These are phyloP conservation scores for Hippocampus zosterae DNA, from an alignment of 2,113 vertebrate species.

Conservation along the genomic window DNA sequence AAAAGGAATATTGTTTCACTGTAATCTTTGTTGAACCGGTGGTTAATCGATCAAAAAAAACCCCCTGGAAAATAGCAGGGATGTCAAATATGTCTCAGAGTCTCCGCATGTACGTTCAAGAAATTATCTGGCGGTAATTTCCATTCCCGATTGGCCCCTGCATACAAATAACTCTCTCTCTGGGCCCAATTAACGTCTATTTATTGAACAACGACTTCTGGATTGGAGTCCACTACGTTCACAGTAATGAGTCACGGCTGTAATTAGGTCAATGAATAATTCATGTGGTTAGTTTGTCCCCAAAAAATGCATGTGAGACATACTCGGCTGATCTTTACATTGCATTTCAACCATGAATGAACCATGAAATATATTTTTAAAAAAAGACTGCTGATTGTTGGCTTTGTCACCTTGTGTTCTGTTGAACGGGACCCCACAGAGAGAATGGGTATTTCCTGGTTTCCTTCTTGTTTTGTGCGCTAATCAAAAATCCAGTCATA, in stretches of 20 bases:
- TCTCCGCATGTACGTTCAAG: background rate
- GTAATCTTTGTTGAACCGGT: no score
- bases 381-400: slow-evolving; percentile 10
- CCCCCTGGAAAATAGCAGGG: no score
- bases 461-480: background rate
- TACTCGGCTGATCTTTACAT: background rate
- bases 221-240: slow-evolving; percentile 40
- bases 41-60: no score
- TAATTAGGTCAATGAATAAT: slow-evolving; percentile 63
- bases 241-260: slow-evolving; percentile 51
- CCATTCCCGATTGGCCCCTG: slow-evolving; percentile 1
- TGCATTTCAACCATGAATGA: slow-evolving; percentile 16
- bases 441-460: background rate
- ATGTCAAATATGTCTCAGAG: background rate
- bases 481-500: background rate
- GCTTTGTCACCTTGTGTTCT: slow-evolving; percentile 9
- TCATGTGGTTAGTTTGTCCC: slow-evolving; percentile 37
- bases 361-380: background rate
- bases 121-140: background rate
- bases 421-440: background rate
- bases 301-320: slow-evolving; percentile 32
- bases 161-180: slow-evolving; percentile 52
- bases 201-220: slow-evolving; percentile 46
- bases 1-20: no score
- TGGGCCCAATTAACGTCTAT: slow-evolving; percentile 64